Percentiles rank a stretch among this genome's conserved stretches.
phyloP scores from a whole-genome alignment of 2,113 vertebrate genomes.

The Pelmatolapia mariae region DNA sequence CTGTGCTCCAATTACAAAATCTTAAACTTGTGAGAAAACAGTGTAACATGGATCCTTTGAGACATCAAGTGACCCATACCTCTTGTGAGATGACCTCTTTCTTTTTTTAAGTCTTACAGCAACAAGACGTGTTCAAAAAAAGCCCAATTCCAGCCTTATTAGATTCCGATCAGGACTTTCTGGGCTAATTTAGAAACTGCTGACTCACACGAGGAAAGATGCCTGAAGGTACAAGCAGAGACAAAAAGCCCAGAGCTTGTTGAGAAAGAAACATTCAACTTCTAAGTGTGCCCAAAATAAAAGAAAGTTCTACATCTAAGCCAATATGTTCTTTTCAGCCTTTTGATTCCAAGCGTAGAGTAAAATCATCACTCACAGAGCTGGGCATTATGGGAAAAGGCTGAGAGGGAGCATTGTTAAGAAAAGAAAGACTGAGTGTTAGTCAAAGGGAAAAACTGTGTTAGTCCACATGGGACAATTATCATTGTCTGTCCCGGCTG shows the following conservation, averaged over 20 bases:
- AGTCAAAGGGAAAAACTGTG: neutral
- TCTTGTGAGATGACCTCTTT: neutral
- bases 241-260: neutral
- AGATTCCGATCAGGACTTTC: conserved; percentile 32
- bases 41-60: neutral
- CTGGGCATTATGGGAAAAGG: neutral
- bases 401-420: conserved; percentile 5
- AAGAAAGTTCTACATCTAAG: neutral
- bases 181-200: conserved; percentile 39
- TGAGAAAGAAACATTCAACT: neutral
- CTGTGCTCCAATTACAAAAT: neutral
- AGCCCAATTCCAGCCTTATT: conserved; percentile 13
- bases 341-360: neutral
- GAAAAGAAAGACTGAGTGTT: conserved; percentile 5
- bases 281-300: neutral
- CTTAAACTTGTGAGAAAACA: neutral
- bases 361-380: neutral
- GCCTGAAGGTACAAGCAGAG: conserved; percentile 4
- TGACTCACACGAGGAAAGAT: conserved; percentile 14
- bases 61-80: neutral
- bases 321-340: neutral
- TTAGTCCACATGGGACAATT: neutral
- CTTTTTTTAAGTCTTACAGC: neutral
- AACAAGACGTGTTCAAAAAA: neutral
- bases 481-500: neutral